phyloP scores from a whole-genome alignment of 1,140 invertebrate species.

The Formica exsecta region DNA sequence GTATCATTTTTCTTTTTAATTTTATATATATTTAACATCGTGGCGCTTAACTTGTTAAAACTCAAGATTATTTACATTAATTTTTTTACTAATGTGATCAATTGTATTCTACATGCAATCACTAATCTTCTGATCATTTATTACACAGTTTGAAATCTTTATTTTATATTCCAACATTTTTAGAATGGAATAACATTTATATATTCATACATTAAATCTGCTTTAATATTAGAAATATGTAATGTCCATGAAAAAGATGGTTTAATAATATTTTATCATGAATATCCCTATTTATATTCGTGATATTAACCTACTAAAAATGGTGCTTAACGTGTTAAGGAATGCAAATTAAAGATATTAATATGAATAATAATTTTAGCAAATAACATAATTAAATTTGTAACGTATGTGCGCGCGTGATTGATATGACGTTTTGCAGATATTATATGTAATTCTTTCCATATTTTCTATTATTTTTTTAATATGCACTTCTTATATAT shows the following conservation, averaged over 20 bases:
- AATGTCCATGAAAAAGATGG: background rate
- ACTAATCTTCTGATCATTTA: background rate
- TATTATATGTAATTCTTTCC: background rate
- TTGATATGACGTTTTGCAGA: background rate
- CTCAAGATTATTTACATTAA: background rate
- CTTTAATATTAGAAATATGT: constrained; percentile 11
- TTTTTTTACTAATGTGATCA: background rate
- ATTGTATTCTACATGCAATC: background rate
- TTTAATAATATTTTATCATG: constrained; percentile 6
- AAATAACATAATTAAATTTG: constrained; percentile 14
- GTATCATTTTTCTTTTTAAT: constrained; percentile 13
- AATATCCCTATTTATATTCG: background rate
- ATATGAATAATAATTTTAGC: background rate
- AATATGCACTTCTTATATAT: background rate
- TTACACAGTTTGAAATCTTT: constrained; percentile 30
- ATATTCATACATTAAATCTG: background rate
- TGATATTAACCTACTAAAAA: constrained; percentile 10
- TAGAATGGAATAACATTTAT: background rate
- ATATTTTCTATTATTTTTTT: constrained; percentile 10
- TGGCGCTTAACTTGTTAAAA: constrained; percentile 64
- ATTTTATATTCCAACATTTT: constrained; percentile 45
- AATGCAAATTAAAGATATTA: constrained; percentile 2
- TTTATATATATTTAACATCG: background rate
- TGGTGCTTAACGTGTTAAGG: constrained; percentile 62
- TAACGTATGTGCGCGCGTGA: too few relatives aligned